Evolutionary conservation across 2,797 vertebrate species (phyloP), one percentile per base, ranked within the genome.

Genomic region (Neosilurus mollespiculum): DNA sequence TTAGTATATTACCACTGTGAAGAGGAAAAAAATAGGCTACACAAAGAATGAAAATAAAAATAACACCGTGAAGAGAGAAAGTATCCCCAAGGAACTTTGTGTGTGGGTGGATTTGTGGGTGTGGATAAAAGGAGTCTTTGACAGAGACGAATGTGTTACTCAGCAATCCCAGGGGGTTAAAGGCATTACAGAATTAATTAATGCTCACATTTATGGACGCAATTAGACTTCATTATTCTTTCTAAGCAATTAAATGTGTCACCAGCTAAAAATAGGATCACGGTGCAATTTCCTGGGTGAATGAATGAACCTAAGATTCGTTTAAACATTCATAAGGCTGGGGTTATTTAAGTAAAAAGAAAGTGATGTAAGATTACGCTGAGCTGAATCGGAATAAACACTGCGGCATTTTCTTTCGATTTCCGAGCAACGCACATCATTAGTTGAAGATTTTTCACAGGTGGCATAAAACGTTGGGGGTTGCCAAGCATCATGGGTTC

Each of bases 181-280:
- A 73, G 18, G 24, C 54, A 73, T 78, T 54, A 62, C 58, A 81
- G 20, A 78, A 59, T 72, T 86, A 81, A 84, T 84, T 86, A 84
- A 83, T 59, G 26, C 59, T 16, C 53, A 86, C 67, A 81, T 84
- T 79, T 66, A 71, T 66, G 49, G 67, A 10, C 61, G 30, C 61
- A 79, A 66, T 84, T 79, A 78, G 37, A 43, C 69, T 49, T 53
- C 79, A 81, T 77, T 81, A 61, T 18, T 81, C 59, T 61, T 64
- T 54, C 76, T 77, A 78, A 66, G 59, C 78, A 56, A 84, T 80
- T 73, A 84, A 80, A 80, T 66, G 61, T 75, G 61, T 34, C 83
- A n/a, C 22, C 8, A 22, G 61, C 69, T 80, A 20, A 49, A 83
- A 83, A 26, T 51, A 69, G 62, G 20, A 66, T 16, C 20, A 11